Evolutionary conservation across 2,113 vertebrate genomes (phyloP).

Genomic region (Nansenia antarctica): DNA sequence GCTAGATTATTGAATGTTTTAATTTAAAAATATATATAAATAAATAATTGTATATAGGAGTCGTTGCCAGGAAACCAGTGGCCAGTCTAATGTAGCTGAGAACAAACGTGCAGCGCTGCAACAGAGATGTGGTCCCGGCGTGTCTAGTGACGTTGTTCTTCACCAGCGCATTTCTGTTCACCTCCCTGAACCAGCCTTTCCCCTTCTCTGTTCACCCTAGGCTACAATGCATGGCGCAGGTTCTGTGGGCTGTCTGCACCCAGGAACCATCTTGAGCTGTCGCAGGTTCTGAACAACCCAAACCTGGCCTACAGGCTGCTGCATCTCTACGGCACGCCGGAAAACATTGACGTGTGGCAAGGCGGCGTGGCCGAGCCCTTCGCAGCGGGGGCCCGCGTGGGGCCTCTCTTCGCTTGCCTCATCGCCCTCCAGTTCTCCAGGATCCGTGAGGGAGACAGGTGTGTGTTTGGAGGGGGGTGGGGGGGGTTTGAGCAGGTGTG

Average conservation of each 20-base stretch:
- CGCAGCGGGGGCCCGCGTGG: slow-evolving; percentile 77
- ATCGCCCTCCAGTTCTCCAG: slow-evolving; percentile 72
- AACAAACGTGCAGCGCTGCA: too few relatives aligned
- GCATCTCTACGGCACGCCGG: slow-evolving; percentile 66
- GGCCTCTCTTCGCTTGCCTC: slow-evolving; percentile 76
- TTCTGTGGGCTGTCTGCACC: slow-evolving; percentile 73
- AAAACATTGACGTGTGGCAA: slow-evolving; percentile 79
- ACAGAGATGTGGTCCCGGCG: too few relatives aligned
- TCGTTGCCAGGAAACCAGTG: too few relatives aligned
- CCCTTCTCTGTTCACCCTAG: slow-evolving; percentile 41
- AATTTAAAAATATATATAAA: too few relatives aligned
- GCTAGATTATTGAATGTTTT: too few relatives aligned
- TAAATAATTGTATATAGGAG: too few relatives aligned
- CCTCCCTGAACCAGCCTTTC: neutral
- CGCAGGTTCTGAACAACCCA: slow-evolving; percentile 56
- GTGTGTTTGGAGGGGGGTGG: slow-evolving; percentile 5
- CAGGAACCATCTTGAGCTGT: slow-evolving; percentile 54
- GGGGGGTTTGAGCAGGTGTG: neutral
- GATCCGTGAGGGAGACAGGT: slow-evolving; percentile 76
- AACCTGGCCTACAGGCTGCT: slow-evolving; percentile 62
- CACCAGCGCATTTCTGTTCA: neutral
- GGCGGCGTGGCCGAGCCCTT: slow-evolving; percentile 77
- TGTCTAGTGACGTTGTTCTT: too few relatives aligned
- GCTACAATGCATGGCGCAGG: slow-evolving; percentile 76
- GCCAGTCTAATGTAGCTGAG: too few relatives aligned